Base-by-base conservation (phyloP, 2,113 vertebrate genomes). In the Myocastor coypus region DNA sequence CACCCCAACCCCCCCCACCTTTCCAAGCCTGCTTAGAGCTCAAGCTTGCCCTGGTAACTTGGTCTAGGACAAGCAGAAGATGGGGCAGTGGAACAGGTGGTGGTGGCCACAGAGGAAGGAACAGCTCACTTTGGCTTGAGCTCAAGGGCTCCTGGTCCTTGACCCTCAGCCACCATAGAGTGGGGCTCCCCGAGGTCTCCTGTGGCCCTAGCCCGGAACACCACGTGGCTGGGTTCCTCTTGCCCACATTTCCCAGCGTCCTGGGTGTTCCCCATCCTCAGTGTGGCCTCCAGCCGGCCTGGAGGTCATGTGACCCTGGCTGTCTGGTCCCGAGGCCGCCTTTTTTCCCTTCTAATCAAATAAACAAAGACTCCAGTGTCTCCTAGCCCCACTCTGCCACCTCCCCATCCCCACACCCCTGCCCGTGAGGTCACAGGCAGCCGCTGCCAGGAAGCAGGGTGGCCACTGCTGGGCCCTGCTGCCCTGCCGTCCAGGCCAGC, bases 361-460 rank as follows among this genome's bases (percentile, higher is more conserved):
- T 97, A 97, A 97, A 98, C 97, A 98, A 98, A 98, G 97, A 93
- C 95, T 96, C 96, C 95, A 97, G 95, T 98, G 97, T 98, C 94
- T 95, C 92, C 81, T 82, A 61, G 92, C 73, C 94, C 91, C 92
- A 87, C 89, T 96, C 83, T 95, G 94, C 84, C 94, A 91, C 89
- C 73, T 94, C 81, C 61, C 77, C 22, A 37, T 96, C 96, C 93
- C 96, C 96, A 97, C 95, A 17, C 92, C 92, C 92, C 87, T 97
- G 95, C 88, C 96, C 97, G 95, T 98, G 97, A 98, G 97, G 97
- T 98, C 97, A 98, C 96, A 93, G 93, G 75, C 95, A 57, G 94
- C 77, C 4, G 42, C 94, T 97, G 97, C 97, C 97, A 98, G 97
- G 95, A 96, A 97, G 94, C 96, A 86, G 95, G 92, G 94, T 96